A percentile compares a stretch with the other conserved stretches of the same genome.
Conservation (phyloP, 1,140 invertebrate genomes). For the Calephelis virginiensis region DNA sequence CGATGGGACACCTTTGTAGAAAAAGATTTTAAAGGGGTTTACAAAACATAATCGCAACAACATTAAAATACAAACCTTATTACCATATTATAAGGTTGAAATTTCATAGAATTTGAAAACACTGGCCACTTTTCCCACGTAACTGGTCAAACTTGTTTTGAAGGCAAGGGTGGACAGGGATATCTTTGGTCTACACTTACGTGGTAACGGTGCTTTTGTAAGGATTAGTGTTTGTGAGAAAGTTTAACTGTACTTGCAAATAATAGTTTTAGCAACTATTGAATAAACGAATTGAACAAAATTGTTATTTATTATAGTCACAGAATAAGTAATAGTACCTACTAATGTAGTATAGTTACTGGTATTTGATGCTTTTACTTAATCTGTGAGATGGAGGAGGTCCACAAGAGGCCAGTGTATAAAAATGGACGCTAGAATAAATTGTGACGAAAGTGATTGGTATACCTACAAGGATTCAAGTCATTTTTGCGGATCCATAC, state of each 20-base stretch:
- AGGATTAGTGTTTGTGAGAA: conserved; percentile 53
- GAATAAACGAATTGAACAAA: not conserved
- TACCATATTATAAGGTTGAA: not conserved
- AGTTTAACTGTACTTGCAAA: conserved; percentile 18
- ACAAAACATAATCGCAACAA: not conserved
- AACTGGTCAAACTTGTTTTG: conserved; percentile 64
- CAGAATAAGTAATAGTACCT: no score
- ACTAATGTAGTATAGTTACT: no score
- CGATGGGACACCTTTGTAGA: conserved; percentile 30
- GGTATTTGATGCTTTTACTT: no score
- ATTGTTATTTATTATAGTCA: no score
- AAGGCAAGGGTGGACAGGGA: conserved; percentile 47
- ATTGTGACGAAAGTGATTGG: no score
- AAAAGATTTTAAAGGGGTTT: conserved; percentile 4
- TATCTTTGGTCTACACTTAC: conserved; percentile 45
- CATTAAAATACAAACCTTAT: conserved; percentile 6
- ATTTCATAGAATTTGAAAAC: not conserved
- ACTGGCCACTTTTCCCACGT: conserved; percentile 44
- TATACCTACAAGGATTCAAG: no score
- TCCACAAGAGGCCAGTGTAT: no score
- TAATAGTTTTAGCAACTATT: not conserved
- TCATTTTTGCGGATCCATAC: no score
- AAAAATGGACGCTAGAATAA: no score
- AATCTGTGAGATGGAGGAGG: no score
- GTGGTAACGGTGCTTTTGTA: conserved; percentile 46